Evolutionary conservation across 2,888 invertebrate species (phyloP).

Genomic region (Chelonus formosanus): DNA sequence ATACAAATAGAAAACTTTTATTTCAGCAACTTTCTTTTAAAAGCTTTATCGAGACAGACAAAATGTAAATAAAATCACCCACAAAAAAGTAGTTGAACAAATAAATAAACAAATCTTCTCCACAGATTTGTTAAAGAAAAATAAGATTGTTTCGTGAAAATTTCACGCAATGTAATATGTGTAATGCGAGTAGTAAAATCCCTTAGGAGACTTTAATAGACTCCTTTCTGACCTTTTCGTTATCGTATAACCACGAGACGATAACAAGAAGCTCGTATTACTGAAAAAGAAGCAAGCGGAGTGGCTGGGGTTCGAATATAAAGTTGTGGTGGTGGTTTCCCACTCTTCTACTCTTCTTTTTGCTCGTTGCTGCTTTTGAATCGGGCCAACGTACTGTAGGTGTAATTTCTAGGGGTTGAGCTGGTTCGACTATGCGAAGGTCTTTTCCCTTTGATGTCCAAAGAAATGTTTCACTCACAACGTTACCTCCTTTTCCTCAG

Average conservation of each 20-base stretch:
- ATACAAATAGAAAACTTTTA: too few species aligned
- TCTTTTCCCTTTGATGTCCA: slow-evolving; percentile 50
- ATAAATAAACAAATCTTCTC: too few species aligned
- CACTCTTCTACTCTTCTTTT: slow-evolving; percentile 20
- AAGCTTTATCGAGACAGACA: too few species aligned
- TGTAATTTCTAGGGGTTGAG: slow-evolving; percentile 46
- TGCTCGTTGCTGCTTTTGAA: slow-evolving; percentile 14
- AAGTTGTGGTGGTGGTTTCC: slow-evolving; percentile 13
- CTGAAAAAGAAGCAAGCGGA: slow-evolving; percentile 9
- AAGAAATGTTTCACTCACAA: slow-evolving; percentile 38
- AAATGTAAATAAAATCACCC: not conserved
- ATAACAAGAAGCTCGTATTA: slow-evolving; percentile 15
- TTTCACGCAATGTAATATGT: slow-evolving; percentile 46
- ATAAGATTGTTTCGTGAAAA: slow-evolving; percentile 41
- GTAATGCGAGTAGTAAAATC: slow-evolving; percentile 35
- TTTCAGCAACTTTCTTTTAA: too few species aligned
- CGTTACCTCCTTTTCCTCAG: slow-evolving; percentile 23
- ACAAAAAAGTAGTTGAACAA: too few species aligned
- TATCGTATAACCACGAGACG: not conserved
- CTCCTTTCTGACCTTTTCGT: not conserved
- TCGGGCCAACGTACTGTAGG: slow-evolving; percentile 35
- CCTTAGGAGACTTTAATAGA: slow-evolving; percentile 8
- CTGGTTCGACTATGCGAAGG: slow-evolving; percentile 34
- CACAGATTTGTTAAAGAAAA: too few species aligned
- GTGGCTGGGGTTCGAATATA: slow-evolving; percentile 5